phyloP scores from a whole-genome alignment of 2,797 vertebrate genomes.

The Neomorphus geoffroyi region DNA sequence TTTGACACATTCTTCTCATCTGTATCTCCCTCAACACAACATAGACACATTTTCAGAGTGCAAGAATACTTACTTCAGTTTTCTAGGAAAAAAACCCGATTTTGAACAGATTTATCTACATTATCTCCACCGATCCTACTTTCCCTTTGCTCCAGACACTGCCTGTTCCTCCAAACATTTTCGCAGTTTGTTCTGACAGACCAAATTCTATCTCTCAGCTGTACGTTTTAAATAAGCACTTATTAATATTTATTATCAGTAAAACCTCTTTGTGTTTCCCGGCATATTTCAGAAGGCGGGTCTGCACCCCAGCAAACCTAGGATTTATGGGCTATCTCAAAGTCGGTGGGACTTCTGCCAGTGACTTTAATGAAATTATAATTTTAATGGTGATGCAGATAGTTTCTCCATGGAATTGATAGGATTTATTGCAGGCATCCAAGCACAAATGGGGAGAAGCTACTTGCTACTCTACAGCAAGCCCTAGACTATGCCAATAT shows the following conservation, averaged over 20 bases:
- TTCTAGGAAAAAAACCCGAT: neutral
- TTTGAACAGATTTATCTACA: neutral
- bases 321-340: neutral
- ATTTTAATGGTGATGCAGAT: neutral
- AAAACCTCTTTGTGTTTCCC: neutral
- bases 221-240: neutral
- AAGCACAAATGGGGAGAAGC: neutral
- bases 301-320: neutral
- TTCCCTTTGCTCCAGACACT: neutral
- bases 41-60: neutral
- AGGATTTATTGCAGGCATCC: neutral
- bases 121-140: neutral
- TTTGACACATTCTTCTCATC: neutral
- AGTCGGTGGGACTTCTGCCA: neutral
- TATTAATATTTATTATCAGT: neutral
- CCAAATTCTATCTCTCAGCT: neutral
- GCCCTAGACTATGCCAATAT: neutral
- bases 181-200: neutral
- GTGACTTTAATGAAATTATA: neutral
- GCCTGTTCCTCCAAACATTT: neutral
- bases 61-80: neutral
- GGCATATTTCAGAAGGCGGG: neutral
- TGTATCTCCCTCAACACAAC: neutral
- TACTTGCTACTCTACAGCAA: neutral
- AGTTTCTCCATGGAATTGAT: neutral